Evolutionary conservation across 92 coral and sea anemone genomes (phyloP).

Genomic region (Phenganax subtilis): DNA sequence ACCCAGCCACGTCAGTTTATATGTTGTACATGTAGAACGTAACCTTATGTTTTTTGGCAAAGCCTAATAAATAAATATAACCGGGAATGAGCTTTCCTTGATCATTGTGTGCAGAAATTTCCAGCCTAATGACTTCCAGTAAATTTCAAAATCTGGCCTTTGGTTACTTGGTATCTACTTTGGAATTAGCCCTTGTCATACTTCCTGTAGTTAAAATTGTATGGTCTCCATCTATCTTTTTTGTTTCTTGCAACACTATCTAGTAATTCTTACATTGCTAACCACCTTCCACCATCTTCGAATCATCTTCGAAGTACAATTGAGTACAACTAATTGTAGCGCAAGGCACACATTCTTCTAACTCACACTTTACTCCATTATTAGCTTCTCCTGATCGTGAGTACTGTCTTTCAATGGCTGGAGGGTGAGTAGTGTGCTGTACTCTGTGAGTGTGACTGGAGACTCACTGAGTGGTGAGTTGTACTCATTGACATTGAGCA

Average conservation of each 20-base stretch:
- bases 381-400: constrained; percentile 37
- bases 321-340: constrained; percentile 6
- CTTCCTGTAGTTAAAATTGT: constrained; percentile 1
- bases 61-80: too few relatives aligned
- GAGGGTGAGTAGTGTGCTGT: constrained; percentile 21
- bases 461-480: constrained; percentile 27
- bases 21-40: too few relatives aligned
- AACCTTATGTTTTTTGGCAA: too few relatives aligned
- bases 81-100: constrained; percentile 34
- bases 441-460: constrained; percentile 31
- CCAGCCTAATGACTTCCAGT: constrained; percentile 29
- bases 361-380: constrained; percentile 40
- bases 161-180: not conserved
- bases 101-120: constrained; percentile 32
- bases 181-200: constrained; percentile 7
- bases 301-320: not conserved
- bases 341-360: constrained; percentile 19
- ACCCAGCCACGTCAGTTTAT: too few relatives aligned
- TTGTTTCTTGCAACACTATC: constrained; percentile 2
- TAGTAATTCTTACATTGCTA: not conserved
- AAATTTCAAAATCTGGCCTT: constrained; percentile 9
- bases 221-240: not conserved
- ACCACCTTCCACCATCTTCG: constrained; percentile 25
- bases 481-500: constrained; percentile 29
- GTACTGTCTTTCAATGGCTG: constrained; percentile 30